A percentile compares a stretch with the other conserved stretches of the same genome.
These are phyloP conservation scores for Heterodera schachtii DNA, from an alignment of 1,140 invertebrate species.

Conservation along the genomic window DNA sequence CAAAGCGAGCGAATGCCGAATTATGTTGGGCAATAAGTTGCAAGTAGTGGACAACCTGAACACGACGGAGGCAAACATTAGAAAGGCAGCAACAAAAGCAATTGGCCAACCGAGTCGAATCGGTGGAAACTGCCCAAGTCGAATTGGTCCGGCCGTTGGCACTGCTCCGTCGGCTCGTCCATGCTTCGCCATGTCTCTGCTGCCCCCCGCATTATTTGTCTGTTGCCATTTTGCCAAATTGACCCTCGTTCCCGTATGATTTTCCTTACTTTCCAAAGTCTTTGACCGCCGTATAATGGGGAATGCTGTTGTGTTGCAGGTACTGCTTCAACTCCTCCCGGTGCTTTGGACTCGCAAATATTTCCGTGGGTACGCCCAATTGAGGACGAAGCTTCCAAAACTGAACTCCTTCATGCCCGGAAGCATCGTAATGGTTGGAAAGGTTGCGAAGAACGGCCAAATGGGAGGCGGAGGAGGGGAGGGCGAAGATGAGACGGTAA, in stretches of 20 bases:
- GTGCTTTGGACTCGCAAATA: slow-evolving; percentile 12
- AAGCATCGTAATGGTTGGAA: background rate
- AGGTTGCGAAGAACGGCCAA: slow-evolving; percentile 6
- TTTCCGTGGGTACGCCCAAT: slow-evolving; percentile 20
- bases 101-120: background rate
- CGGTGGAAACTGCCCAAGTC: slow-evolving; percentile 16
- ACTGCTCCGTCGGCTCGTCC: slow-evolving; percentile 14
- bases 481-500: slow-evolving; percentile 9
- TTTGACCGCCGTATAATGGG: slow-evolving; percentile 11
- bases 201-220: background rate
- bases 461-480: slow-evolving; percentile 16
- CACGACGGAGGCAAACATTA: too few species aligned
- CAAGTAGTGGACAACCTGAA: slow-evolving; percentile 32
- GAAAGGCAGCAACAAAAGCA: background rate
- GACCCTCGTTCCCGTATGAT: too few species aligned
- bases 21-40: slow-evolving; percentile 27
- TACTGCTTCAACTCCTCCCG: background rate
- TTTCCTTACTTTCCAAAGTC: slow-evolving; percentile 27
- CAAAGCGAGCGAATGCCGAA: slow-evolving; percentile 19
- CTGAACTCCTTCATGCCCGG: slow-evolving; percentile 8
- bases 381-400: slow-evolving; percentile 20
- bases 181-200: background rate
- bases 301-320: slow-evolving; percentile 5
- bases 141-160: background rate
- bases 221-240: background rate